These are phyloP conservation scores for Psephotus haematonotus DNA, from an alignment of 2,113 vertebrate genomes.

Conservation along the genomic window DNA sequence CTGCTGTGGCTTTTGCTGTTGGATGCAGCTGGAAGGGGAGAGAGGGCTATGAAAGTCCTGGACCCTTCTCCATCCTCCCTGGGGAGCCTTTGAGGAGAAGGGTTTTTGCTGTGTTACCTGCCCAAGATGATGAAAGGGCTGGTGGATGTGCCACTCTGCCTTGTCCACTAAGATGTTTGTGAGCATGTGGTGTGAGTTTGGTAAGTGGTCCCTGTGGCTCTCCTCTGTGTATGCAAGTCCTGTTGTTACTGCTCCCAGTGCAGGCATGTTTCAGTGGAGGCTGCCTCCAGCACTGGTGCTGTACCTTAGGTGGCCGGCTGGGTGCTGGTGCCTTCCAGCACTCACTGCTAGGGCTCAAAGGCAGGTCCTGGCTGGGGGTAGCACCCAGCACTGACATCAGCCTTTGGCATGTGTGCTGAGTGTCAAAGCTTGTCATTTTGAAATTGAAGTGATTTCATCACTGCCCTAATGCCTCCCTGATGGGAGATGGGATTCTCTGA, in stretches of 20 bases:
- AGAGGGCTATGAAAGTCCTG: background rate
- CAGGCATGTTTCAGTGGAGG: background rate
- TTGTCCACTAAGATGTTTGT: rapidly evolving
- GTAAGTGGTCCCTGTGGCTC: background rate
- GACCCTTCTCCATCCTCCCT: background rate
- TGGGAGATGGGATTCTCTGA: background rate
- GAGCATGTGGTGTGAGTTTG: rapidly evolving
- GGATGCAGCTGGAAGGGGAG: background rate
- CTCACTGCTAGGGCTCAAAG: background rate
- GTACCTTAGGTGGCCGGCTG: background rate
- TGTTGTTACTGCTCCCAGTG: rapidly evolving
- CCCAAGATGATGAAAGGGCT: background rate
- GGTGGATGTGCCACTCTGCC: background rate
- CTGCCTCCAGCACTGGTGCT: background rate
- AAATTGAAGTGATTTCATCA: background rate
- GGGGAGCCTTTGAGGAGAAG: background rate
- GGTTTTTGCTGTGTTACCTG: background rate
- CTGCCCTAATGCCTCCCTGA: background rate
- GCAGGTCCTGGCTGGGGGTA: background rate
- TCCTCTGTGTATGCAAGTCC: rapidly evolving
- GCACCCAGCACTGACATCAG: background rate
- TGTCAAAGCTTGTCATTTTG: background rate
- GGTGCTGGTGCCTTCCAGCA: background rate
- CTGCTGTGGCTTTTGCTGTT: background rate
- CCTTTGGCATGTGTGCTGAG: background rate